Evolutionary conservation across 2,113 vertebrate species (phyloP).

Genomic region (Vulpes ferrilata): DNA sequence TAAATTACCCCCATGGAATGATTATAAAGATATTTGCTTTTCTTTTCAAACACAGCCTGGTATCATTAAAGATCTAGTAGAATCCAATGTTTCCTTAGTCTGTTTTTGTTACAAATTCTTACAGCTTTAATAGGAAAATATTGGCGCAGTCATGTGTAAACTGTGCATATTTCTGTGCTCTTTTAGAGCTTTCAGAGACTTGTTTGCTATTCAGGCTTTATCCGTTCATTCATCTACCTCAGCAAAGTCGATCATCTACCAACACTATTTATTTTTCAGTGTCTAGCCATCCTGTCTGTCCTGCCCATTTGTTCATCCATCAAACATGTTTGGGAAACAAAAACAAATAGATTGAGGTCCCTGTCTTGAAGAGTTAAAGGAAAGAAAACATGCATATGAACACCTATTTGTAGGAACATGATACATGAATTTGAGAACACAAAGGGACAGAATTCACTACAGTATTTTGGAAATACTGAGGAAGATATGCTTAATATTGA

Average conservation of each 20-base stretch:
- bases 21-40: constrained; percentile 67
- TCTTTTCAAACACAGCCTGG: constrained; percentile 35
- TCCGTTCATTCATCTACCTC: constrained; percentile 10
- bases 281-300: neutral
- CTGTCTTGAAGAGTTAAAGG: neutral
- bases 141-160: constrained; percentile 64
- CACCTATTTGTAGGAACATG: neutral
- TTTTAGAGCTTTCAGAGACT: neutral
- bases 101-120: constrained; percentile 78
- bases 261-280: neutral
- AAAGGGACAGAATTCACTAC: neutral
- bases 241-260: neutral
- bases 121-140: constrained; percentile 72
- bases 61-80: constrained; percentile 41
- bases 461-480: neutral
- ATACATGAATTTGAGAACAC: constrained; percentile 9
- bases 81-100: constrained; percentile 52
- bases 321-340: constrained; percentile 25
- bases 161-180: constrained; percentile 57
- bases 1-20: neutral
- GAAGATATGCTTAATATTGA: neutral
- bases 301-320: neutral
- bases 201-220: neutral
- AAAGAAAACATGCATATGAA: neutral
- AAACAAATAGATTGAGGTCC: neutral